Evolutionary conservation across 2,797 vertebrate genomes (phyloP).

Genomic region (Peromyscus nudipes): DNA sequence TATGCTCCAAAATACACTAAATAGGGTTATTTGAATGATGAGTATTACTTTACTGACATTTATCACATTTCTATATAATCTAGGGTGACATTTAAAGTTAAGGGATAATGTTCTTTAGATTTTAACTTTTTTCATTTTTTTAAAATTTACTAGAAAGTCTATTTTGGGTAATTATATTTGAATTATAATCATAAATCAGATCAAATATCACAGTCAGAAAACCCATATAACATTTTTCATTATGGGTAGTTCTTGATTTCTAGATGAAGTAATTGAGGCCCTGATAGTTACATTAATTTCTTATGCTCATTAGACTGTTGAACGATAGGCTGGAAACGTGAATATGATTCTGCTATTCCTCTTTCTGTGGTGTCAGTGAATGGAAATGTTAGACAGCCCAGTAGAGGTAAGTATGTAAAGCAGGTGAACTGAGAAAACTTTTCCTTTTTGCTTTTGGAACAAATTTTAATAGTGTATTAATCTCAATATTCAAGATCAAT

Average conservation of each 20-base stretch:
- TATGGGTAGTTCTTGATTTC: background rate
- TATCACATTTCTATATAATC: background rate
- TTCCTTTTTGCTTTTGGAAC: background rate
- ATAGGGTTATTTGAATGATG: background rate
- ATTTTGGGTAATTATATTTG: constrained; percentile 13
- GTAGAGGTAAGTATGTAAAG: too few species aligned
- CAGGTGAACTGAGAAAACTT: background rate
- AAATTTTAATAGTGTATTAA: background rate
- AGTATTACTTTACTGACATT: background rate
- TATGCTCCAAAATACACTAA: background rate
- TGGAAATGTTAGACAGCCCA: background rate
- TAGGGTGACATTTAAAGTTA: background rate
- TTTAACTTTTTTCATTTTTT: background rate
- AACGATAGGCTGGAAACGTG: background rate
- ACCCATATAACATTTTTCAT: background rate
- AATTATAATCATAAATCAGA: background rate
- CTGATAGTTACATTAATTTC: background rate
- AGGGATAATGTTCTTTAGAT: background rate
- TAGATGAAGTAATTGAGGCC: background rate
- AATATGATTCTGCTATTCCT: background rate
- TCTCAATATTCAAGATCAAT: background rate
- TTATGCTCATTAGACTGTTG: background rate
- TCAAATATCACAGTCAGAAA: background rate
- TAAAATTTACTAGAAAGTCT: background rate
- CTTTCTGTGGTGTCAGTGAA: background rate